A percentile compares a stretch with the other conserved stretches of the same genome.
These are phyloP conservation scores for Sylvietta virens DNA, from an alignment of 2,113 vertebrate species.

Conservation along the genomic window DNA sequence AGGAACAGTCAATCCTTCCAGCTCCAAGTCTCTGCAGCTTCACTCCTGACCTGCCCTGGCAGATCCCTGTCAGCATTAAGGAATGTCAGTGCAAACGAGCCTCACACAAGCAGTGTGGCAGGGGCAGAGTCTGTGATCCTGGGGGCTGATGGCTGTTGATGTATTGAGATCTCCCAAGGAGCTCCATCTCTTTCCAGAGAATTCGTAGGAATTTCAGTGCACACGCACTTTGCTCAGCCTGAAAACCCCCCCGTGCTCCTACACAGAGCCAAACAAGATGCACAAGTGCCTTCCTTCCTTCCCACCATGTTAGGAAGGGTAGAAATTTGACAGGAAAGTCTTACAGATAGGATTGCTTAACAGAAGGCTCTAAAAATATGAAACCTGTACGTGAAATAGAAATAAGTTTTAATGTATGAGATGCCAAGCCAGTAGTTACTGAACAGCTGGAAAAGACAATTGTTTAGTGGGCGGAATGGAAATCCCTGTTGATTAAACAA, in stretches of 20 bases:
- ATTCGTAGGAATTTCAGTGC: neutral
- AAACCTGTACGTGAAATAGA: no score
- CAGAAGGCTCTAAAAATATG: no score
- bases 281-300: neutral
- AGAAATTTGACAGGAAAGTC: no score
- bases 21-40: neutral
- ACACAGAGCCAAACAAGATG: neutral
- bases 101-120: accelerated
- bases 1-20: neutral
- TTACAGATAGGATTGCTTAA: no score
- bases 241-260: neutral
- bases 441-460: no score
- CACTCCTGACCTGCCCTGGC: neutral
- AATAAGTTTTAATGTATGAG: no score
- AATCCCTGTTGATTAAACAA: no score
- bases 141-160: neutral
- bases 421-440: no score
- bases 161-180: neutral
- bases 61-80: neutral
- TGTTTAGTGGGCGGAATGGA: no score
- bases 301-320: no score
- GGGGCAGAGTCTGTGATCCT: neutral
- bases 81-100: neutral
- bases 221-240: neutral
- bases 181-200: neutral